Conservation (phyloP, 1,140 invertebrate genomes). For the Drosophila athabasca region DNA sequence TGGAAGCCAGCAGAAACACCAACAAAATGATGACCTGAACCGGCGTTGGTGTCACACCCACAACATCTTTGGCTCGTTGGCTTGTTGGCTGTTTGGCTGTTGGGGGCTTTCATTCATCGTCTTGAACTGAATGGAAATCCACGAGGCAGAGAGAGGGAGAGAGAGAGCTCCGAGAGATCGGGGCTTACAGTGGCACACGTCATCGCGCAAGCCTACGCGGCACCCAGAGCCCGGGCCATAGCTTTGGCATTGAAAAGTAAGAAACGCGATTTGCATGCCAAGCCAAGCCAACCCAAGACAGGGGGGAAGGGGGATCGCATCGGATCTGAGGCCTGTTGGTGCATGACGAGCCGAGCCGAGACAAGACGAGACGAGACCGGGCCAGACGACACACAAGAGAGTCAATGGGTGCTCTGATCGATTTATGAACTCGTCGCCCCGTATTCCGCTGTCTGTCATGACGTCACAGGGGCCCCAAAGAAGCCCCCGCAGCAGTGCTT, state of each 20-base stretch:
- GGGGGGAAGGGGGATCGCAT: background rate
- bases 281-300: conserved; percentile 27
- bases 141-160: conserved; percentile 30
- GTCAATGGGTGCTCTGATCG: conserved; percentile 66
- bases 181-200: conserved; percentile 63
- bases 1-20: conserved; percentile 10
- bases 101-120: conserved; percentile 67
- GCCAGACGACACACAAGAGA: conserved; percentile 1
- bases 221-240: conserved; percentile 31
- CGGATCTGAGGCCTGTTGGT: conserved; percentile 46
- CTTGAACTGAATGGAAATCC: conserved; percentile 63
- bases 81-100: background rate
- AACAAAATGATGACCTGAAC: conserved; percentile 64
- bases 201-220: conserved; percentile 52
- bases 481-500: conserved; percentile 50
- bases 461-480: conserved; percentile 59
- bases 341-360: conserved; percentile 54
- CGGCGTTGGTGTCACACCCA: conserved; percentile 80
- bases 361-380: background rate
- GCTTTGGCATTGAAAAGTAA: conserved; percentile 72
- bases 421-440: conserved; percentile 73
- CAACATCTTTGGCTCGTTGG: conserved; percentile 57
- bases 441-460: conserved; percentile 38
- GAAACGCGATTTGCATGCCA: conserved; percentile 74
- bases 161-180: conserved; percentile 18